Evolutionary conservation across 1,140 invertebrate genomes (phyloP), one percentile per base, ranked within the genome.

Genomic region (Campoletis sonorensis): DNA sequence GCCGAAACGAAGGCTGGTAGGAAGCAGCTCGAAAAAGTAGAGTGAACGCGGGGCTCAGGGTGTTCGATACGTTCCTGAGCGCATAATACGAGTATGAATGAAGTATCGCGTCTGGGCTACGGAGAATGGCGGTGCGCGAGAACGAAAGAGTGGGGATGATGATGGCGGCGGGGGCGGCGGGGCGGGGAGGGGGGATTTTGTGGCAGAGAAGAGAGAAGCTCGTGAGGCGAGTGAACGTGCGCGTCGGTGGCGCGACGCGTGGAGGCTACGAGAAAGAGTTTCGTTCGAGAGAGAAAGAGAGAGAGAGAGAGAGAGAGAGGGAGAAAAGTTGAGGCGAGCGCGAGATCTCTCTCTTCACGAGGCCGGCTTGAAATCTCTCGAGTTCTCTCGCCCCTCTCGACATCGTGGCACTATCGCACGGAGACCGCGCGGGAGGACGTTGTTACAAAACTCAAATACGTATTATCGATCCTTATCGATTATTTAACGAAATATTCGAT

Each of bases 11-110:
- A 45, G 3, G 40, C 7, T 33, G 30, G 15, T 54, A 2, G 15
- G 15, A n/a, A 54, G 49, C 13, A 54, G 49, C 13, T 54, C 49
- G 21, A 58, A 58, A 58, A 58, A 58, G 21, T 58, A 4, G 54
- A 45, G 54, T 58, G 54, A 79, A 72, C 73, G 37, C 72, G 78
- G 84, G 78, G 54, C 11, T 45, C 40, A 76, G 58, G 10, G 33
- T 49, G 27, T 21, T 26, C 21, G 23, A 18, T 68, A 82, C 89
- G 86, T 51, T 73, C 86, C 88, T 91, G 87, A 76, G 84, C 88
- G 91, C 91, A 92, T 92, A 93, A 93, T 91, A 93, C 93, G 93
- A 93, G 93, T 92, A 93, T 93, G 93, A 92, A 93, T 93, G 93
- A 94, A 94, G 93, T 90, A 91, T 90, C 89, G 87, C 85, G 89